Percentiles rank a stretch among this genome's conserved stretches.
These are phyloP conservation scores for Gryon sp. DNA, from an alignment of 1,140 invertebrate species.

Conservation along the genomic window DNA sequence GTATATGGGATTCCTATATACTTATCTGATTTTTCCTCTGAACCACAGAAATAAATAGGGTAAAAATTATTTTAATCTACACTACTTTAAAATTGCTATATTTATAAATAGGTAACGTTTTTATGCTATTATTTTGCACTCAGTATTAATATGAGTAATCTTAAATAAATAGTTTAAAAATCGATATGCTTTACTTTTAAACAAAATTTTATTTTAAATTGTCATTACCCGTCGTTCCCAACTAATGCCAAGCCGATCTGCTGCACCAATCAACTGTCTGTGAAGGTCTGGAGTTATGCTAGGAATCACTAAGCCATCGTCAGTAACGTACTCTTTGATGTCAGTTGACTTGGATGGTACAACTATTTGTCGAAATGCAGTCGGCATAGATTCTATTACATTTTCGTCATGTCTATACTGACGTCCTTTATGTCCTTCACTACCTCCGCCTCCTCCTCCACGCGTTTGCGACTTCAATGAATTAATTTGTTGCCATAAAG, in stretches of 20 bases:
- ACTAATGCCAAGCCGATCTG: conserved; percentile 84
- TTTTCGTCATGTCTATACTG: conserved; percentile 90
- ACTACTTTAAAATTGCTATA: no score
- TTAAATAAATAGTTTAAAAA: neutral
- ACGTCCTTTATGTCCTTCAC: conserved; percentile 17
- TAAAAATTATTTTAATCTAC: no score
- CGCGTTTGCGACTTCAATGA: conserved; percentile 84
- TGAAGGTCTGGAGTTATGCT: conserved; percentile 85
- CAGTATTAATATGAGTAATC: no score
- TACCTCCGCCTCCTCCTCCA: conserved; percentile 73
- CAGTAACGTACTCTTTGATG: conserved; percentile 87
- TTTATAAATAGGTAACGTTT: no score
- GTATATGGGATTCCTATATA: no score
- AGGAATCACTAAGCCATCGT: conserved; percentile 89
- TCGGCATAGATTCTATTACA: conserved; percentile 85
- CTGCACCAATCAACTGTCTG: conserved; percentile 83
- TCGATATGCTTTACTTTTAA: neutral
- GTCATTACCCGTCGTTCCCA: conserved; percentile 81
- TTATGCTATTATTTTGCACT: no score
- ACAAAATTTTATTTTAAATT: neutral
- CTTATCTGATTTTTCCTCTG: no score
- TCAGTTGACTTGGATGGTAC: conserved; percentile 81
- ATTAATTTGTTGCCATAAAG: conserved; percentile 84
- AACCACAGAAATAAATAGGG: no score
- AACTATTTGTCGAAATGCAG: conserved; percentile 85